Conservation (phyloP, 2,797 vertebrate genomes). For the Cyclopterus lumpus region DNA sequence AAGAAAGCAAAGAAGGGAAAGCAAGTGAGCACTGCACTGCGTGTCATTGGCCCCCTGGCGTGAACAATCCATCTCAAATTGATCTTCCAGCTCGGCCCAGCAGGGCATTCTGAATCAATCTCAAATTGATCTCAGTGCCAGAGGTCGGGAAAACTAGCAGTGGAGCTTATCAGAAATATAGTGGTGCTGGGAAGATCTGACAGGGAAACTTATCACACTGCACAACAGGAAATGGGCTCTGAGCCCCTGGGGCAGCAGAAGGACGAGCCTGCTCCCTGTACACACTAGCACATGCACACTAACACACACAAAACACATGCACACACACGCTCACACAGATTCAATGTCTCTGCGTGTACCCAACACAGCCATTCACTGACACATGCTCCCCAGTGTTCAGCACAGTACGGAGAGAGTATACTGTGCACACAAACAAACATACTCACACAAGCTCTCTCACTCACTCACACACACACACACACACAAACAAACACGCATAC, state of each 20-base stretch:
- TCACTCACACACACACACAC: neutral
- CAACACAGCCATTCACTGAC: slow-evolving; percentile 59
- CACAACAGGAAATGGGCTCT: slow-evolving; percentile 85
- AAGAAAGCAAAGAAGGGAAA: slow-evolving; percentile 72
- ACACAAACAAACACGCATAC: slow-evolving; percentile 3
- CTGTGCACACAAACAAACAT: slow-evolving; percentile 34
- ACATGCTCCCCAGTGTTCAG: slow-evolving; percentile 67
- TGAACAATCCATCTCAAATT: slow-evolving; percentile 89
- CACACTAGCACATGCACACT: slow-evolving; percentile 55
- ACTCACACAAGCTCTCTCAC: slow-evolving; percentile 1
- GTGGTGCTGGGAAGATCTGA: slow-evolving; percentile 88
- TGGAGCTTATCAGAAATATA: slow-evolving; percentile 90
- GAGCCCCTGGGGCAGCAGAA: slow-evolving; percentile 79
- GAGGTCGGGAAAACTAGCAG: slow-evolving; percentile 88
- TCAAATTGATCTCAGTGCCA: slow-evolving; percentile 90
- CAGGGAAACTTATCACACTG: slow-evolving; percentile 89
- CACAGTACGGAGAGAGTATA: slow-evolving; percentile 42
- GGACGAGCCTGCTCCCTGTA: slow-evolving; percentile 69
- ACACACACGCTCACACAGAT: slow-evolving; percentile 57
- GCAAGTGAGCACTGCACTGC: slow-evolving; percentile 77
- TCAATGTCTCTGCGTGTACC: slow-evolving; percentile 63
- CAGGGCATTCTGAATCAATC: slow-evolving; percentile 88
- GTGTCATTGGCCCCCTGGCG: slow-evolving; percentile 83
- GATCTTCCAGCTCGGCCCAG: slow-evolving; percentile 86
- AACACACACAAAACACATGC: slow-evolving; percentile 19